Base-by-base conservation (phyloP, 2,888 invertebrate genomes). In the Ochropacha duplaris region DNA sequence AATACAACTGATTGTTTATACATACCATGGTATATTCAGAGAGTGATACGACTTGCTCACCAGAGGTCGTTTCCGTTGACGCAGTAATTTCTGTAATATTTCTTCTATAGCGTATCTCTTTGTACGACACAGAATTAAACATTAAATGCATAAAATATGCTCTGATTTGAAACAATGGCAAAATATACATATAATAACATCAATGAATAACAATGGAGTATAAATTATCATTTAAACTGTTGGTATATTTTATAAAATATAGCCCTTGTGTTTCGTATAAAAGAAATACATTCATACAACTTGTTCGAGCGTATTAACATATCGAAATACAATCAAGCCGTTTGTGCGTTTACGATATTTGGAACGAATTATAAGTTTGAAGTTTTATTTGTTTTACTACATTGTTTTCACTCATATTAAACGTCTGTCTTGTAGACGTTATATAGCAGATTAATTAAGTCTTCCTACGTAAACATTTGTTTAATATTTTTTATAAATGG, bases 121-220 rank as follows among this genome's bases (percentile, higher is more conserved):
- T 59, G 68, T 88, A 83, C 79, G 71, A 65, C 62, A 64, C 70
- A 69, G 72, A 82, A 81, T 83, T 79, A 86, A 81, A 88, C 90
- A 90, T 92, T 91, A 92, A 89, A 91, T 89, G 90, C 90, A 90
- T 92, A 90, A 92, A 92, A 92, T 91, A 92, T 92, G 92, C 91
- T 92, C 92, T 92, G 92, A 92, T 92, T 92, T 92, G 90, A 92
- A 92, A 92, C 92, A 92, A 92, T 92, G 92, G 92, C 88, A 83
- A 92, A 92, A 92, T 92, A 92, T 92, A 92, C 92, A 92, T 91
- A 92, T 92, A 92, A 92, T 92, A 92, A 92, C 91, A 91, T 91
- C 92, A 92, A 92, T 92, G 92, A 92, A 92, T 92, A 92, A 92
- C 92, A 92, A 92, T 92, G 90, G 92, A 81, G 88, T 90, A 92